A percentile compares a stretch with the other conserved stretches of the same genome.
These are phyloP conservation scores for Andrena cerasifolii DNA, from an alignment of 1,140 invertebrate genomes.

Conservation along the genomic window DNA sequence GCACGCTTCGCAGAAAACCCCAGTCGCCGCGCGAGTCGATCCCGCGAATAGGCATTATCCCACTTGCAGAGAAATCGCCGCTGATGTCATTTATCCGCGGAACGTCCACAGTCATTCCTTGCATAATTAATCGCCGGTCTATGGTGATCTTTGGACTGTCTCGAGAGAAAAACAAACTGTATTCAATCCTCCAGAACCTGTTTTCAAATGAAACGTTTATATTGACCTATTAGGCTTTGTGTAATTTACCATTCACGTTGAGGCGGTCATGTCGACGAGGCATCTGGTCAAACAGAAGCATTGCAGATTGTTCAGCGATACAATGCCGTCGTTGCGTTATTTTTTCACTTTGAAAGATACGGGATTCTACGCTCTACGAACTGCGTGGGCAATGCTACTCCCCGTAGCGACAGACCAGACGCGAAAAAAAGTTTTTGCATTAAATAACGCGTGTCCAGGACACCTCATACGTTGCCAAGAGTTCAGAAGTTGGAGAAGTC, in stretches of 20 bases:
- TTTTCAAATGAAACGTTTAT: not conserved
- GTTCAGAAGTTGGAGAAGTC: not conserved
- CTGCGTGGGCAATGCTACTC: constrained; percentile 2
- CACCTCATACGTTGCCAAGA: not conserved
- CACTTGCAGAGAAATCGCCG: constrained; percentile 77
- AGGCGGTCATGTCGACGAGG: not conserved
- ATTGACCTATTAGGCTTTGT: not conserved
- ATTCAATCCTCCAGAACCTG: not conserved
- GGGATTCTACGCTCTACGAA: constrained; percentile 13
- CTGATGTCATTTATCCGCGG: constrained; percentile 65
- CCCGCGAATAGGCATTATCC: constrained; percentile 73
- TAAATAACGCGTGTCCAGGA: not conserved
- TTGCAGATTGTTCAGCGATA: no score
- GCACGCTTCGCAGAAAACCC: constrained; percentile 63
- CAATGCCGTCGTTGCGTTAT: not conserved
- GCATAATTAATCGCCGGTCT: constrained; percentile 60
- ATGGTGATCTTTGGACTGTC: constrained; percentile 16
- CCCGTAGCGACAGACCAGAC: no score
- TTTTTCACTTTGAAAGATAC: constrained; percentile 1
- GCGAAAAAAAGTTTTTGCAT: constrained; percentile 25
- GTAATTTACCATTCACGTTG: not conserved
- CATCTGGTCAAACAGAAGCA: not conserved
- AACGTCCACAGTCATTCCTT: constrained; percentile 40
- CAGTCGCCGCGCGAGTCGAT: constrained; percentile 73
- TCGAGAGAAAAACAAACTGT: not conserved